Base-by-base conservation (phyloP, 2,888 invertebrate species). In the Aphodius sticticus region DNA sequence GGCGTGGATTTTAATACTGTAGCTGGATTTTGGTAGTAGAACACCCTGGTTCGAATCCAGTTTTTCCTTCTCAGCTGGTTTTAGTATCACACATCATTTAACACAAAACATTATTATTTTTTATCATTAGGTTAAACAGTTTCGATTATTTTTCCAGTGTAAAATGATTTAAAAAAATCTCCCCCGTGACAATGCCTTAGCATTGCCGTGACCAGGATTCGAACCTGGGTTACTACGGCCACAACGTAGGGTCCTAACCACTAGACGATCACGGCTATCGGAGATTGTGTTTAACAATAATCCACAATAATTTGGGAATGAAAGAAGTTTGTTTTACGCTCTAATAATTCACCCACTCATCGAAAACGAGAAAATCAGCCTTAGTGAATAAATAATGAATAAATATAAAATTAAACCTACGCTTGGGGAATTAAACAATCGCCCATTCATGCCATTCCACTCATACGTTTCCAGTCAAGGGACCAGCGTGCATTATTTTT, bases 171-270 rank as follows among this genome's bases (percentile, higher is more conserved):
- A 26, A 26, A 26, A 26, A 26, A 26, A 26, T 26, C 26, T 26
- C 26, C 26, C 26, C 26, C 26, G 26, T 26, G 26, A 26, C 26
- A 26, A 26, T 26, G 26, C 26, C 3, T 26, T 70, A 4, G 82
- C 86, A 86, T 85, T 86, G 85, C 89, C 90, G 89, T 91, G 90
- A 91, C 91, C 91, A 91, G 91, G 91, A 91, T 90, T 91, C 91
- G 91, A 91, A 91, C 91, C 91, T 91, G 91, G 91, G 91, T 91
- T 91, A 91, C 90, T 90, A 90, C 91, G 91, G 91, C 91, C 91
- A 91, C 91, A 91, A 91, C 91, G 91, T 90, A 90, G 90, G 90
- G 91, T 91, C 89, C 90, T 90, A 90, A 90, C 89, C 90, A 90
- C 86, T 84, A 86, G 86, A 84, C 85, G 85, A 85, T 85, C 86